These are phyloP conservation scores for Achroia grisella DNA, from an alignment of 1,140 invertebrate genomes.

Conservation along the genomic window DNA sequence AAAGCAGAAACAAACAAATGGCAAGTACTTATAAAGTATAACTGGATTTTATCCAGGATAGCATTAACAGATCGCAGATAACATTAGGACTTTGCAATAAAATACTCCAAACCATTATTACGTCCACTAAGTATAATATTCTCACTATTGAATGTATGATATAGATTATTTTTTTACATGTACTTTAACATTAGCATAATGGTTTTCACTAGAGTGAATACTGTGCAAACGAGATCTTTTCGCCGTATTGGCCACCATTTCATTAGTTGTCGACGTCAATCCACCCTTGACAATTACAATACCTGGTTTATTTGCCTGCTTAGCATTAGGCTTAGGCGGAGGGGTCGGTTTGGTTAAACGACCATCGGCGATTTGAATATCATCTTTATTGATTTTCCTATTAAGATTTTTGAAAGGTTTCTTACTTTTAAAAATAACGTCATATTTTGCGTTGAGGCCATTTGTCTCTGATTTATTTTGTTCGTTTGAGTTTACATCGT, in stretches of 20 bases:
- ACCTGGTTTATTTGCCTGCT: slow-evolving; percentile 27
- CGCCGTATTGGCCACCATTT: slow-evolving; percentile 24
- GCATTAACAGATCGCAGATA: too few relatives aligned
- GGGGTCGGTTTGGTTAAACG: background rate
- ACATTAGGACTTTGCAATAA: too few relatives aligned
- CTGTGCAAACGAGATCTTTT: slow-evolving; percentile 17
- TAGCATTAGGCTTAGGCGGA: slow-evolving; percentile 2
- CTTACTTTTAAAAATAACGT: background rate
- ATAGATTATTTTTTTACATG: slow-evolving; percentile 10
- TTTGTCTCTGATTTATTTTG: background rate
- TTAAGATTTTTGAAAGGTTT: slow-evolving; percentile 1
- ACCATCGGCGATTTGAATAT: slow-evolving; percentile 7
- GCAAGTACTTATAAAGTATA: too few relatives aligned
- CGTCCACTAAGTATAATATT: too few relatives aligned
- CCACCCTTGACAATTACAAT: slow-evolving; percentile 78
- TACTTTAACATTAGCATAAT: slow-evolving; percentile 13
- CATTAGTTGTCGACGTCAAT: slow-evolving; percentile 83
- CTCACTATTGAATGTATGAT: too few relatives aligned
- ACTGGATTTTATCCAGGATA: too few relatives aligned
- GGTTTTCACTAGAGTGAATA: slow-evolving; percentile 5
- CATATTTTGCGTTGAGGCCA: background rate
- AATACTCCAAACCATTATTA: too few relatives aligned
- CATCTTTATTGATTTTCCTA: slow-evolving; percentile 15
- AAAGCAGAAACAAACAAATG: too few relatives aligned
- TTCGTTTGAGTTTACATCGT: slow-evolving; percentile 5